phyloP scores from a whole-genome alignment of 2,113 vertebrate genomes.

The Sapajus apella region DNA sequence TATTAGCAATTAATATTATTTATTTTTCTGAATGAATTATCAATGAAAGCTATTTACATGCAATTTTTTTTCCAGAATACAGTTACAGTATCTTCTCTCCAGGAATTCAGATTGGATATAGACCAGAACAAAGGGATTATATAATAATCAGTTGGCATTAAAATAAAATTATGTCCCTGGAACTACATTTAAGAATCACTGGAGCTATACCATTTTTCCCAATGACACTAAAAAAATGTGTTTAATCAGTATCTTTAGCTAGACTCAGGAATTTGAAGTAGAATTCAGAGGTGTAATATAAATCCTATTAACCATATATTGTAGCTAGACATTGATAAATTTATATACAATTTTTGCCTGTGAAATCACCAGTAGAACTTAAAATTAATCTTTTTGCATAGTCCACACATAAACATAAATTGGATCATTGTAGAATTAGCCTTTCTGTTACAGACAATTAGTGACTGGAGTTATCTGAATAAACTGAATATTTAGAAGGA shows the following conservation, averaged over 20 bases:
- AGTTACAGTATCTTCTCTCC: neutral
- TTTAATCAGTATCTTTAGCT: conserved; percentile 2
- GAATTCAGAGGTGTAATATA: conserved; percentile 1
- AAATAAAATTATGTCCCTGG: conserved; percentile 24
- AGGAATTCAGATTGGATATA: neutral
- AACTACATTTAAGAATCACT: conserved; percentile 37
- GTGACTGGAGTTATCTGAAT: neutral
- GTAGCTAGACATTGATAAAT: neutral
- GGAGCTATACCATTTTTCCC: neutral
- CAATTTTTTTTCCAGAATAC: neutral
- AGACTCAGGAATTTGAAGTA: neutral
- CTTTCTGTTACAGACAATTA: neutral
- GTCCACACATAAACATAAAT: neutral
- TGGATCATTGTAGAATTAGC: neutral
- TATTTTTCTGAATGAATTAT: neutral
- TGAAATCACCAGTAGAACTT: neutral
- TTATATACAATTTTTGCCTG: neutral
- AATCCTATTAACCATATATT: neutral
- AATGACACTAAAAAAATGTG: neutral
- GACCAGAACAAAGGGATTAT: conserved; percentile 6
- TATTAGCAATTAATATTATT: neutral
- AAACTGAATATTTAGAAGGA: neutral
- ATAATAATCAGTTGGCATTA: conserved; percentile 27
- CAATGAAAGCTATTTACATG: neutral
- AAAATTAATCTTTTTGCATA: neutral